These are phyloP conservation scores for Danaus melanippus DNA, from an alignment of 1,140 invertebrate species.

Conservation along the genomic window DNA sequence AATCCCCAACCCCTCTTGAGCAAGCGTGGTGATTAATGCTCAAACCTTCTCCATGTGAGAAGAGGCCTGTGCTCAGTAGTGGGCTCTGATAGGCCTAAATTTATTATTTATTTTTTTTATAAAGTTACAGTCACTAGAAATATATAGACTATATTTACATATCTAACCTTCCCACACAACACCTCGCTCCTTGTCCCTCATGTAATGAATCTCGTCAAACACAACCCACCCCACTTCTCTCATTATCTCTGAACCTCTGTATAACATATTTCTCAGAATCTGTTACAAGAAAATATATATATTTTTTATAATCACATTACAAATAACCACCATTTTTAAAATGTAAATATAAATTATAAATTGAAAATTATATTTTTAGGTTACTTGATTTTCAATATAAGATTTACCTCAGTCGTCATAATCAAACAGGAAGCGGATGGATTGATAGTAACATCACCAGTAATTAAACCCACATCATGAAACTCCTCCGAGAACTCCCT, in stretches of 20 bases:
- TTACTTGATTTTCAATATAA: background rate
- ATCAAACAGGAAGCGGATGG: constrained; percentile 97
- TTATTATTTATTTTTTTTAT: too few species aligned
- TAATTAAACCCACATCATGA: constrained; percentile 97
- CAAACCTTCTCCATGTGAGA: too few species aligned
- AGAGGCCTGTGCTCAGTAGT: too few species aligned
- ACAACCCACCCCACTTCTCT: constrained; percentile 99
- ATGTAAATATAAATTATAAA: too few species aligned
- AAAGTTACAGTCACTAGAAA: background rate
- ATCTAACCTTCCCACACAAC: constrained; percentile 91
- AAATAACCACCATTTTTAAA: constrained; percentile 4
- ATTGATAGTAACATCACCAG: constrained; percentile 99
- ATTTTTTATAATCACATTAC: constrained; percentile 4
- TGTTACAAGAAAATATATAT: constrained; percentile 40
- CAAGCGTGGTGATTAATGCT: too few species aligned
- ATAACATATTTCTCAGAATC: constrained; percentile 99
- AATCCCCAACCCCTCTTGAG: too few species aligned
- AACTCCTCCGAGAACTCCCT: constrained; percentile 98
- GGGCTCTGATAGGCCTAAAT: too few species aligned
- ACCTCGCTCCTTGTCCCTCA: constrained; percentile 98
- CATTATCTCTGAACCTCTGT: constrained; percentile 98
- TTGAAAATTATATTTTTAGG: too few species aligned
- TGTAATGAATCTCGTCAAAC: constrained; percentile 99
- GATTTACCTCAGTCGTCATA: constrained; percentile 96
- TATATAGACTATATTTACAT: constrained; percentile 8